These are phyloP conservation scores for Synanthedon tipuliformis DNA, from an alignment of 2,888 invertebrate species.

Conservation along the genomic window DNA sequence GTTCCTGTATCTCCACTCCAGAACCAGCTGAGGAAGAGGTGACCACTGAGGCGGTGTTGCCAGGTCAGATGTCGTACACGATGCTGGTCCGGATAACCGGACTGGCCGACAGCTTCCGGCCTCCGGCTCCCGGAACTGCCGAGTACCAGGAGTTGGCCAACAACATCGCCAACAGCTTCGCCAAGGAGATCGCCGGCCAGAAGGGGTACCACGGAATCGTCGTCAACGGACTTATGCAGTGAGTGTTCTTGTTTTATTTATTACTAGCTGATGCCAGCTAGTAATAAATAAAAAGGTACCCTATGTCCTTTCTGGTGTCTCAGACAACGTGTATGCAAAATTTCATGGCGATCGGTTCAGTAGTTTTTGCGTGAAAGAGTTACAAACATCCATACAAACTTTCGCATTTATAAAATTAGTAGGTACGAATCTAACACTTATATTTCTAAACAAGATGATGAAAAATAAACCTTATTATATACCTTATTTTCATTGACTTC, in stretches of 20 bases:
- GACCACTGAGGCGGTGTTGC: conserved; percentile 70
- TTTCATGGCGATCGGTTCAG: too few relatives aligned
- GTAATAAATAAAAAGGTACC: too few relatives aligned
- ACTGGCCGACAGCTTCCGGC: conserved; percentile 80
- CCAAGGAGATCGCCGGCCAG: conserved; percentile 17
- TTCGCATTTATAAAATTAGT: too few relatives aligned
- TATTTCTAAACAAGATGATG: too few relatives aligned
- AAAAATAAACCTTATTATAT: too few relatives aligned
- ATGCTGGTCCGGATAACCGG: conserved; percentile 80
- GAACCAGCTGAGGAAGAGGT: conserved; percentile 69
- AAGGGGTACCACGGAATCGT: conserved; percentile 78
- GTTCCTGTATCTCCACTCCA: conserved; percentile 13
- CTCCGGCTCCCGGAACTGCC: conserved; percentile 77
- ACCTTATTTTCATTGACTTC: too few relatives aligned
- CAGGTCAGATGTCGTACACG: conserved; percentile 77
- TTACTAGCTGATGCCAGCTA: too few relatives aligned
- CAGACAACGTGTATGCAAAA: too few relatives aligned
- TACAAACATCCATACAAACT: too few relatives aligned
- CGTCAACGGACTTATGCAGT: conserved; percentile 80
- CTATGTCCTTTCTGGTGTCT: too few relatives aligned
- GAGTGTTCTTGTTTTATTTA: conserved; percentile 22
- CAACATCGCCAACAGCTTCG: conserved; percentile 19
- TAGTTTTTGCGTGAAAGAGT: too few relatives aligned
- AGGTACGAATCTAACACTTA: too few relatives aligned
- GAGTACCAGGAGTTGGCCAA: conserved; percentile 80